Base-by-base conservation (phyloP, 2,888 invertebrate species). In the Orchesellides sinensis region DNA sequence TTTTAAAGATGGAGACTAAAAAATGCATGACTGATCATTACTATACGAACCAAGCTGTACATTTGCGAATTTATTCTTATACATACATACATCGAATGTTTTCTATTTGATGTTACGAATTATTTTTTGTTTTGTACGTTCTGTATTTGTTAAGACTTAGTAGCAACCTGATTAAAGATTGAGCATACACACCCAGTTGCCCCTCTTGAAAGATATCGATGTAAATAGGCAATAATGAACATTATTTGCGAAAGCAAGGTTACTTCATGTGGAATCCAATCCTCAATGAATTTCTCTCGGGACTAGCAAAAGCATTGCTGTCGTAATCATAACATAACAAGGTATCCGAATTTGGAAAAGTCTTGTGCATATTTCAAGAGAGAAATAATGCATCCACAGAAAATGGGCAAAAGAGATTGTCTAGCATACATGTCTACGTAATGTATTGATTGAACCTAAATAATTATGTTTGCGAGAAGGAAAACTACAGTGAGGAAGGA, bases 91-190 rank as follows among this genome's bases (percentile, higher is more conserved):
- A n/a, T n/a, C n/a, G n/a, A n/a, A n/a, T n/a, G n/a, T n/a, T n/a
- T n/a, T n/a, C n/a, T n/a, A n/a, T n/a, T n/a, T n/a, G n/a, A n/a
- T n/a, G n/a, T n/a, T n/a, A n/a, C n/a, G n/a, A n/a, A n/a, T n/a
- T n/a, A n/a, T n/a, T n/a, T n/a, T n/a, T n/a, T n/a, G 40, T 61
- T 59, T 47, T 45, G 23, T 12, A 59, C 21, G 19, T 17, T 59
- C 21, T 8, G 45, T 47, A 72, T 72, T 72, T 72, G 54, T 72
- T 59, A 72, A 32, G 72, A 72, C 59, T 72, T 72, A n/a, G 25
- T 27, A 59, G 45, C n/a, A 45, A 25, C 25, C 40, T 61, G 72
- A 72, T 72, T 72, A 61, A 59, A 61, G 72, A 45, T 72, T 54
- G 66, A 66, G 10, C n/a, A 14, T n/a, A 52, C 12, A 29, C 52